A percentile compares a stretch with the other conserved stretches of the same genome.
phyloP scores from a whole-genome alignment of 2,113 vertebrate species.

The Nycticorax nycticorax region DNA sequence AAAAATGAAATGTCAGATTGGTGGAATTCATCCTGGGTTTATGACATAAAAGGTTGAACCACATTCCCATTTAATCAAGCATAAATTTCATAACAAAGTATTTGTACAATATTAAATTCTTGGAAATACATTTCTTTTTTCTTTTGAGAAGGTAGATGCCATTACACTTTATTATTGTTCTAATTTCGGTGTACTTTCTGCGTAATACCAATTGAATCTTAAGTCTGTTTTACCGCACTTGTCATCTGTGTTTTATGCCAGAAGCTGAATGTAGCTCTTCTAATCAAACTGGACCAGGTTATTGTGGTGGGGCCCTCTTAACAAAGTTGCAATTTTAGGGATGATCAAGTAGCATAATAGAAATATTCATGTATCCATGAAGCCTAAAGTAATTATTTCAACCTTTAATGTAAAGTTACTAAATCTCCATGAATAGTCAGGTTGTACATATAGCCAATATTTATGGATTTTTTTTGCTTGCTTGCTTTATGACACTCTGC shows the following conservation, averaged over 20 bases:
- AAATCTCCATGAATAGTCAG: not conserved
- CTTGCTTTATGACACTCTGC: not conserved
- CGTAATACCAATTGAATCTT: not conserved
- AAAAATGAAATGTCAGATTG: not conserved
- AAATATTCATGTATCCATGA: slow-evolving; percentile 43
- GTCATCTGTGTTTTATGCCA: not conserved
- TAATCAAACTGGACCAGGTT: slow-evolving; percentile 9
- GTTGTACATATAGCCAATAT: not conserved
- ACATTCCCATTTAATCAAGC: not conserved
- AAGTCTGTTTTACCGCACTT: not conserved
- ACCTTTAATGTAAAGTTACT: not conserved
- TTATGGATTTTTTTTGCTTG: not conserved
- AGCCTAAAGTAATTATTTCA: slow-evolving; percentile 49
- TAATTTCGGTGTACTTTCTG: not conserved
- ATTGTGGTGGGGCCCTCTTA: slow-evolving; percentile 8
- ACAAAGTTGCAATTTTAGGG: slow-evolving; percentile 44
- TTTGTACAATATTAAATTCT: not conserved
- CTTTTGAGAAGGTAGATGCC: not conserved
- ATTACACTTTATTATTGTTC: not conserved
- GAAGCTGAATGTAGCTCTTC: not conserved
- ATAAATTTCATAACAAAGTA: not conserved
- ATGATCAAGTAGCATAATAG: slow-evolving; percentile 40
- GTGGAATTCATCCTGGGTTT: not conserved
- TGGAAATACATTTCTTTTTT: not conserved
- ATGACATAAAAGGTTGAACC: not conserved